phyloP scores from a whole-genome alignment of 2,113 vertebrate species.

The Agapornis roseicollis region DNA sequence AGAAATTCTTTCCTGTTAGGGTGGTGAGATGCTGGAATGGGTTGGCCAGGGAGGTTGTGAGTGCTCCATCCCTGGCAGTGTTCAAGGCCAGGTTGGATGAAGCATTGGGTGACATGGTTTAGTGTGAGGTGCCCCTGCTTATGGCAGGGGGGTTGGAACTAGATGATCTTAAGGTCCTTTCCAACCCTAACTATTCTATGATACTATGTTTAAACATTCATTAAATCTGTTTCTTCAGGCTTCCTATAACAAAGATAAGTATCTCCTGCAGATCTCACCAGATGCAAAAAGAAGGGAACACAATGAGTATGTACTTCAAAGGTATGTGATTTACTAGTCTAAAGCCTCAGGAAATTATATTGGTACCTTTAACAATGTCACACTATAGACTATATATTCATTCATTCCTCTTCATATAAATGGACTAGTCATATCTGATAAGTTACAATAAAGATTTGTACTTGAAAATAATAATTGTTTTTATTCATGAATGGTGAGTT shows the following conservation, averaged over 20 bases:
- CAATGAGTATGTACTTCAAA: background rate
- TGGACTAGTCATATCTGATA: background rate
- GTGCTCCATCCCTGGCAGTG: no score
- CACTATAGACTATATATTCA: background rate
- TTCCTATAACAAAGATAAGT: background rate
- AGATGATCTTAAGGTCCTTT: no score
- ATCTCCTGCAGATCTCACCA: background rate
- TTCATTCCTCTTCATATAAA: background rate
- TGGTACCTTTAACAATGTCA: background rate
- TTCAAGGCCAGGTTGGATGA: no score
- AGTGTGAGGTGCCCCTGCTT: no score
- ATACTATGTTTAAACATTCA: no score
- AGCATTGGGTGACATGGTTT: no score
- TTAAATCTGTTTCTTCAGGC: background rate
- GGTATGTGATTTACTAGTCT: background rate
- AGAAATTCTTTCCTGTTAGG: no score
- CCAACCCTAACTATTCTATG: no score
- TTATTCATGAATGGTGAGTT: background rate
- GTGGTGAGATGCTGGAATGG: no score
- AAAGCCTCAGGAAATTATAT: background rate
- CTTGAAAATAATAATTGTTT: background rate
- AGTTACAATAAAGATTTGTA: background rate
- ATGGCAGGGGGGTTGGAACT: no score
- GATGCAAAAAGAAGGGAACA: background rate
- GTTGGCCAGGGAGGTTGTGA: no score